phyloP scores from a whole-genome alignment of 2,113 vertebrate genomes.

The Pachypanchax playfairii region DNA sequence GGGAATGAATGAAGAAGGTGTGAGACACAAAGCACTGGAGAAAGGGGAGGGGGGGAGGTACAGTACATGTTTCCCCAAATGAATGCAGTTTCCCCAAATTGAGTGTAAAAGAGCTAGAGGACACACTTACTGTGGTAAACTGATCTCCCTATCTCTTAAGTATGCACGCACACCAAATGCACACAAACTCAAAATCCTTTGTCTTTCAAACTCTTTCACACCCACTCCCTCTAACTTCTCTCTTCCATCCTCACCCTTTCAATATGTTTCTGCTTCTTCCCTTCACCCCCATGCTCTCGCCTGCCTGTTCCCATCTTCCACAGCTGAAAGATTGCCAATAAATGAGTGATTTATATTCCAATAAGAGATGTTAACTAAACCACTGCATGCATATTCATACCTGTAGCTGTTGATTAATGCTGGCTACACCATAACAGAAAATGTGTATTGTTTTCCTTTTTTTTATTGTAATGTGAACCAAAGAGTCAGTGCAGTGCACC shows the following conservation, averaged over 20 bases:
- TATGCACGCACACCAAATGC: conserved; percentile 20
- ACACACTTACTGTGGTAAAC: conserved; percentile 70
- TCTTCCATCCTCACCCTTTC: conserved; percentile 60
- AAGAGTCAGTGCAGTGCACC: conserved; percentile 62
- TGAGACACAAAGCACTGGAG: conserved; percentile 42
- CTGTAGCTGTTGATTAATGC: conserved; percentile 72
- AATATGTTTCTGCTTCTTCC: conserved; percentile 59
- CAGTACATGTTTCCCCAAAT: conserved; percentile 71
- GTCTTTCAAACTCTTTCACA: conserved; percentile 66
- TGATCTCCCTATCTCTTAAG: conserved; percentile 66
- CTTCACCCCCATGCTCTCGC: conserved; percentile 38
- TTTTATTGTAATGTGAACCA: conserved; percentile 60
- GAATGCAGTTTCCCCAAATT: conserved; percentile 73
- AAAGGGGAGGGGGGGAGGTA: conserved; percentile 33
- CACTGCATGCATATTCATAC: conserved; percentile 75
- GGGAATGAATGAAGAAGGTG: conserved; percentile 58
- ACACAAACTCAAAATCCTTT: conserved; percentile 59
- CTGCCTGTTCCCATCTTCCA: conserved; percentile 48
- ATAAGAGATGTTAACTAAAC: conserved; percentile 77
- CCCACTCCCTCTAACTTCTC: conserved; percentile 50
- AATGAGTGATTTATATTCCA: conserved; percentile 77
- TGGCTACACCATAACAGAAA: conserved; percentile 63
- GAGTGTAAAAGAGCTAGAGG: conserved; percentile 75
- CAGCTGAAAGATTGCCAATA: conserved; percentile 73
- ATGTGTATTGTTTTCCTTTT: conserved; percentile 70